These are phyloP conservation scores for Galbula dea DNA, from an alignment of 2,113 vertebrate genomes.

Conservation along the genomic window DNA sequence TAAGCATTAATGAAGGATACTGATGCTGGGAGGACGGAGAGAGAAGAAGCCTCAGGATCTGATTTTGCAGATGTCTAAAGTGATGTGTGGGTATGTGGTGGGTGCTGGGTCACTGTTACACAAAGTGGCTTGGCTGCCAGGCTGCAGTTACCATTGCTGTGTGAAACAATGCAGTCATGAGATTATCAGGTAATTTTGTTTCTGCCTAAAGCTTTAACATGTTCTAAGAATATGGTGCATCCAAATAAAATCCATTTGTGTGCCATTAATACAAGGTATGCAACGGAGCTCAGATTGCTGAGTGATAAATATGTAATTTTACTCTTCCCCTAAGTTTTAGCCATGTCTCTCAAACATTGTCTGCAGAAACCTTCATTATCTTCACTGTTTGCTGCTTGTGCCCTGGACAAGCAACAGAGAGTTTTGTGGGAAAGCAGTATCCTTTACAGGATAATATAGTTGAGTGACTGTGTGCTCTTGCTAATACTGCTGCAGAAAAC, in stretches of 20 bases:
- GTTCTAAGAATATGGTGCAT: not conserved
- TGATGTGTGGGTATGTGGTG: not conserved
- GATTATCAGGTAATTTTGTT: not conserved
- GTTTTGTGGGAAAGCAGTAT: not conserved
- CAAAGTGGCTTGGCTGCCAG: fast-evolving
- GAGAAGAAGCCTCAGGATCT: not conserved
- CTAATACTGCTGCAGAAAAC: not conserved
- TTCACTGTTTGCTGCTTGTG: not conserved
- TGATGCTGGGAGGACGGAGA: not conserved
- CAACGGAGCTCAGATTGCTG: not conserved
- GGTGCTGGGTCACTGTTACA: not conserved
- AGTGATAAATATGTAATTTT: not conserved
- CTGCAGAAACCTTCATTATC: not conserved
- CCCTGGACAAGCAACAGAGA: not conserved
- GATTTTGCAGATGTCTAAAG: not conserved
- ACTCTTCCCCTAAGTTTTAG: not conserved
- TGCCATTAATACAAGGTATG: not conserved
- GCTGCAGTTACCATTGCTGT: not conserved
- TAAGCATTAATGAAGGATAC: not conserved
- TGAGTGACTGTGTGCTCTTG: not conserved
- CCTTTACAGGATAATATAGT: not conserved
- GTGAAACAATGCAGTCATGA: not conserved
- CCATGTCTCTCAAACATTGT: not conserved
- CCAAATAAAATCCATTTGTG: not conserved
- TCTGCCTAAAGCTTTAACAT: not conserved